phyloP scores from a whole-genome alignment of 2,797 vertebrate genomes.

The Coluber constrictor region DNA sequence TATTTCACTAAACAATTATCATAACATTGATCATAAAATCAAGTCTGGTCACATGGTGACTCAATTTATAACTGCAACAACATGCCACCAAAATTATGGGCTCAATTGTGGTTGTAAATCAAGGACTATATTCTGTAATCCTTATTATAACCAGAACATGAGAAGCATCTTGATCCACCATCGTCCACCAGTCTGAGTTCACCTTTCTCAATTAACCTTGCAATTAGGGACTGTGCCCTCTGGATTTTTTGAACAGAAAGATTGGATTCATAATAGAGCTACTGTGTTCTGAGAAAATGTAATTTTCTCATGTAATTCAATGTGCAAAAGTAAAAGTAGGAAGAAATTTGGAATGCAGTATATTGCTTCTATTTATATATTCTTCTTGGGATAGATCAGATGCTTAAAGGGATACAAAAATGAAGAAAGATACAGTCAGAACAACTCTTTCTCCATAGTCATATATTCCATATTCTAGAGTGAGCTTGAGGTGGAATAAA shows the following conservation, averaged over 20 bases:
- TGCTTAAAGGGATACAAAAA: neutral
- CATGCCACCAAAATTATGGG: neutral
- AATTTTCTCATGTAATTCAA: neutral
- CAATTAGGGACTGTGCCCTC: neutral
- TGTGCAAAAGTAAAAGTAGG: neutral
- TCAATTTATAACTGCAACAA: neutral
- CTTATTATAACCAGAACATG: neutral
- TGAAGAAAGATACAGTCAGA: neutral
- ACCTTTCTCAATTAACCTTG: neutral
- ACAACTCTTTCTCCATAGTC: neutral
- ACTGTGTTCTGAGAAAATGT: neutral
- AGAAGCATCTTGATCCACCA: neutral
- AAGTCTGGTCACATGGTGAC: neutral
- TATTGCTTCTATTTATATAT: neutral
- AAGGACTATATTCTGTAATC: neutral
- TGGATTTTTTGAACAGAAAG: neutral
- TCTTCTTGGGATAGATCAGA: neutral
- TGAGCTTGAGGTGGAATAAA: neutral
- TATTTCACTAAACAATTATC: neutral
- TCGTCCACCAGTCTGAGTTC: neutral
- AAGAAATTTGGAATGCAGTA: neutral
- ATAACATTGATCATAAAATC: neutral
- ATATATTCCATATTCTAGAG: neutral
- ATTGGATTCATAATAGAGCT: neutral
- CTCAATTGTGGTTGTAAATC: neutral